phyloP scores from a whole-genome alignment of 2,888 invertebrate genomes.

The Pandemis cinnamomeana region DNA sequence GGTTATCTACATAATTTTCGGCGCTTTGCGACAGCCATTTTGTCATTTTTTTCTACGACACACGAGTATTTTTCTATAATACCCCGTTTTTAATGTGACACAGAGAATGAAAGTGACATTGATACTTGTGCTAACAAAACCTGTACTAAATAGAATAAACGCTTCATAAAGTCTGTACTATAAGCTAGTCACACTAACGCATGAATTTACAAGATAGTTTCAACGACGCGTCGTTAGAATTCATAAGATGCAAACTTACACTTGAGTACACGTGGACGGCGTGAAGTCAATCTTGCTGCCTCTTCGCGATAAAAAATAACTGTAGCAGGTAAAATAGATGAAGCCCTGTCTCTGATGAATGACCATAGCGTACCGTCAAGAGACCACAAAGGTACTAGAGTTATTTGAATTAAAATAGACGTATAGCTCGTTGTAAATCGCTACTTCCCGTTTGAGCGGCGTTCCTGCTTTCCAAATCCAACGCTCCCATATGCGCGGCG shows the following conservation, averaged over 20 bases:
- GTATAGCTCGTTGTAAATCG: background rate
- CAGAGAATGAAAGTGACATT: too few species aligned
- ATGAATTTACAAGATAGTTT: background rate
- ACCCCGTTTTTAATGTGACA: too few species aligned
- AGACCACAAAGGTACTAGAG: background rate
- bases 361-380: background rate
- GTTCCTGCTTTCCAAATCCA: constrained; percentile 48
- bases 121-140: too few species aligned
- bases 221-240: background rate
- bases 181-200: background rate
- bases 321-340: background rate
- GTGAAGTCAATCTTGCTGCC: background rate
- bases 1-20: background rate
- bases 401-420: background rate
- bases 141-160: background rate
- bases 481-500: constrained; percentile 52
- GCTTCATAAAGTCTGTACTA: background rate
- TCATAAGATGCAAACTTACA: constrained; percentile 15
- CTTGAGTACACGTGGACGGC: background rate
- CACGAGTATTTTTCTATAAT: background rate
- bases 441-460: constrained; percentile 18
- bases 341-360: too few species aligned
- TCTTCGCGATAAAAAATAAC: background rate
- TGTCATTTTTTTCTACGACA: background rate
- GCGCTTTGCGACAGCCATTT: too few species aligned